Evolutionary conservation across 1,140 invertebrate genomes (phyloP).

Genomic region (Holcopasites calliopsidis): DNA sequence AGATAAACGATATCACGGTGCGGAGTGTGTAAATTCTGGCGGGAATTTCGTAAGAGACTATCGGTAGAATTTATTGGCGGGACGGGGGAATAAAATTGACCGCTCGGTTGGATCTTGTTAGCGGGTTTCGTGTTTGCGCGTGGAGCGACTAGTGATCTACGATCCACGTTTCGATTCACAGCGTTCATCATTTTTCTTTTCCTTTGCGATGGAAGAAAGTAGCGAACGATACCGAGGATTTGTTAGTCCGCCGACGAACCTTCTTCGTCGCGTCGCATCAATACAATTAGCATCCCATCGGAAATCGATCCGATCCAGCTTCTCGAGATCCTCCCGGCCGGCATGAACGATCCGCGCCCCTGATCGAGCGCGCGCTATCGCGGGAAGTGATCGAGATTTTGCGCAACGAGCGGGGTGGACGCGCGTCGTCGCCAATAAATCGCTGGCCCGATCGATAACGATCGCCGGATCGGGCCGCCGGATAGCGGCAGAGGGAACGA

Average conservation of each 20-base stretch:
- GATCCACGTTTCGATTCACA: background rate
- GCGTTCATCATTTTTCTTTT: background rate
- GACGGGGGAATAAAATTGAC: background rate
- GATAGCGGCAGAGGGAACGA: conserved; percentile 21
- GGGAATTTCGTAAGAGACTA: conserved; percentile 11
- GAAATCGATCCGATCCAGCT: no score
- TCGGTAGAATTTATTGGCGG: background rate
- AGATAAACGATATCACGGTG: background rate
- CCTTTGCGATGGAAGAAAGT: no score
- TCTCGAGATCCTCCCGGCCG: no score
- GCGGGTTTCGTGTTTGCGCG: background rate
- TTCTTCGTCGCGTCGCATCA: no score
- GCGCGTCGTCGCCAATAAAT: conserved; percentile 23
- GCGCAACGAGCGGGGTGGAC: background rate
- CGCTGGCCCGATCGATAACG: conserved; percentile 20
- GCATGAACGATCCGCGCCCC: no score
- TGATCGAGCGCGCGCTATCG: background rate
- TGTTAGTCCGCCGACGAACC: no score
- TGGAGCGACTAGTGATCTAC: background rate
- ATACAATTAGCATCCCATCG: no score
- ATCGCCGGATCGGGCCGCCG: background rate
- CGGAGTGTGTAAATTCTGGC: background rate
- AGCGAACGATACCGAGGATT: no score
- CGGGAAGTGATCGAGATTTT: conserved; percentile 31
- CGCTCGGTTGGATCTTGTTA: background rate